phyloP scores from a whole-genome alignment of 2,888 invertebrate genomes.

The Protonemura montana region DNA sequence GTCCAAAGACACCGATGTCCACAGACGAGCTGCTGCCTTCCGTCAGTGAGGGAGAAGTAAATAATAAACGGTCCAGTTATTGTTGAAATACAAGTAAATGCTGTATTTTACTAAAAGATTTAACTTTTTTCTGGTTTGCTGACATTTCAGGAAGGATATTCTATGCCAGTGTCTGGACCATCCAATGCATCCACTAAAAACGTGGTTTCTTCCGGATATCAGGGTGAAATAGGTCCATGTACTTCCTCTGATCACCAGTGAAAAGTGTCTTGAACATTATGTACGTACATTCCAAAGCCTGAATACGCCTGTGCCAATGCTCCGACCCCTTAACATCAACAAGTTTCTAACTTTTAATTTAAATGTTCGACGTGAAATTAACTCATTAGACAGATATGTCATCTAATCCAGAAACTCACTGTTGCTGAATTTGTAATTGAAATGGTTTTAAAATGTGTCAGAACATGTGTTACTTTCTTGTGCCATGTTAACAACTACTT shows the following conservation, averaged over 20 bases:
- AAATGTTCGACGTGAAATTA: not conserved
- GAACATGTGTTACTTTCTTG: too few species aligned
- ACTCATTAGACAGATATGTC: not conserved
- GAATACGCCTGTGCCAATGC: not conserved
- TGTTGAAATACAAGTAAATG: not conserved
- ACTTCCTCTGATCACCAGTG: slow-evolving; percentile 46
- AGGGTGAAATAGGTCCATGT: slow-evolving; percentile 50
- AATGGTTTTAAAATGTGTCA: not conserved
- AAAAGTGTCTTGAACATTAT: slow-evolving; percentile 19
- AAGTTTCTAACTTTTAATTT: not conserved
- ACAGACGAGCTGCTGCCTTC: slow-evolving; percentile 84
- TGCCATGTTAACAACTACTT: too few species aligned
- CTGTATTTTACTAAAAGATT: not conserved
- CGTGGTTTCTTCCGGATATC: slow-evolving; percentile 43
- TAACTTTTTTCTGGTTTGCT: not conserved
- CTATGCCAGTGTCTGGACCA: slow-evolving; percentile 40
- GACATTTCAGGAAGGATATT: slow-evolving; percentile 40
- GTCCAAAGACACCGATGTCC: slow-evolving; percentile 82
- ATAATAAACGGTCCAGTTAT: not conserved
- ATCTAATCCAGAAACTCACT: not conserved
- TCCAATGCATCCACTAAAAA: slow-evolving; percentile 31
- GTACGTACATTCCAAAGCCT: not conserved
- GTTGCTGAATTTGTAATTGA: not conserved
- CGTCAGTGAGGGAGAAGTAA: slow-evolving; percentile 67
- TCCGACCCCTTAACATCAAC: not conserved